Conservation (phyloP, 2,797 vertebrate genomes). For the Gobio occitaniae region DNA sequence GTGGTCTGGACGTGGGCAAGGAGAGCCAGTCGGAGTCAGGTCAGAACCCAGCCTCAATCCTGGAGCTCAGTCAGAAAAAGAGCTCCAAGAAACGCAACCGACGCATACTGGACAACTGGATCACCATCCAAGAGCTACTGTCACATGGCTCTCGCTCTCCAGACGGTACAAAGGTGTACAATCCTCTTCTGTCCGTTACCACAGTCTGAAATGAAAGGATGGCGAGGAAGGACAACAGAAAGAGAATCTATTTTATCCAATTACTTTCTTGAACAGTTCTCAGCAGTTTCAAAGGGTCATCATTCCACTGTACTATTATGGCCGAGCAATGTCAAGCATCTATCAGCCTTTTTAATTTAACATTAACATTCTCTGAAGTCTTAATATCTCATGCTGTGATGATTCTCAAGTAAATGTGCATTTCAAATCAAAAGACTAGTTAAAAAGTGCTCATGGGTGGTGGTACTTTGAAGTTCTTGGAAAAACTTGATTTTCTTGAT, state of each 20-base stretch:
- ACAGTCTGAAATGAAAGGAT: constrained; percentile 77
- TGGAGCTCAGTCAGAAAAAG: constrained; percentile 88
- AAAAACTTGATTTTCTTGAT: background rate
- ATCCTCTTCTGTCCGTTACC: constrained; percentile 91
- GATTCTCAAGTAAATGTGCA: background rate
- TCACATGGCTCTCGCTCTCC: constrained; percentile 87
- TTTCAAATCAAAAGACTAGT: background rate
- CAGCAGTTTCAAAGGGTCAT: constrained; percentile 1
- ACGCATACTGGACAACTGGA: constrained; percentile 94
- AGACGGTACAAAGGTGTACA: constrained; percentile 89
- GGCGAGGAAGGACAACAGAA: constrained; percentile 1
- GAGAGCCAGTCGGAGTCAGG: constrained; percentile 70
- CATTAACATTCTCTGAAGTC: background rate
- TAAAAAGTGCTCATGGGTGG: background rate
- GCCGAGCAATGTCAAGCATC: background rate
- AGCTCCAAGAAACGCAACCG: constrained; percentile 90
- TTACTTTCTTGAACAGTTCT: constrained; percentile 5
- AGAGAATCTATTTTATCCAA: background rate
- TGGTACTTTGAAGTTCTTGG: background rate
- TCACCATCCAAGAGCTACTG: constrained; percentile 94
- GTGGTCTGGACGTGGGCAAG: constrained; percentile 78
- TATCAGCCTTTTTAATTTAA: background rate
- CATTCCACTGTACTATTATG: background rate
- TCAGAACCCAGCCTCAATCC: constrained; percentile 79
- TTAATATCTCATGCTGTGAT: background rate